These are phyloP conservation scores for Cyclophora albipunctata DNA, from an alignment of 2,888 invertebrate genomes.

Conservation along the genomic window DNA sequence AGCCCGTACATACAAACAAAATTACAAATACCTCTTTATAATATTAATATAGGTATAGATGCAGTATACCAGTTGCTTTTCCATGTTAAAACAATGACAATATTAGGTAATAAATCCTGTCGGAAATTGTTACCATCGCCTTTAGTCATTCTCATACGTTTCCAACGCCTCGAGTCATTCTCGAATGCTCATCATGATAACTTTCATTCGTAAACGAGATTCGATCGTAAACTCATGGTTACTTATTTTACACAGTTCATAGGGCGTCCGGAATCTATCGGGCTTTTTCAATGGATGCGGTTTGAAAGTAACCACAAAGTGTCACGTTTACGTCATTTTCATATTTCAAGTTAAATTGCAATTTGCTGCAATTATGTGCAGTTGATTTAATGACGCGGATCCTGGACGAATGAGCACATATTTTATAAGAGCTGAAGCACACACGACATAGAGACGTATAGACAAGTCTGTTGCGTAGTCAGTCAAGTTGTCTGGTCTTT, in stretches of 20 bases:
- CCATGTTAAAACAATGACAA: no score
- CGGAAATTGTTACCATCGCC: no score
- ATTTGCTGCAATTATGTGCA: constrained; percentile 28
- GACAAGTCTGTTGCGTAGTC: no score
- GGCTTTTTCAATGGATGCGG: constrained; percentile 35
- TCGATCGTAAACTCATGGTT: background rate
- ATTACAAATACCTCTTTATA: no score
- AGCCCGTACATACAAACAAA: no score
- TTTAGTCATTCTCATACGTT: background rate
- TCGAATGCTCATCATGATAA: background rate
- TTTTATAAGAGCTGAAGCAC: background rate
- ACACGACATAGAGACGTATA: no score
- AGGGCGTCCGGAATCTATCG: constrained; percentile 41
- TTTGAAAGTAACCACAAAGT: constrained; percentile 30
- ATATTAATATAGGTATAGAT: no score
- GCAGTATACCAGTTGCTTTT: no score
- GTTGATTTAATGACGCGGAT: constrained; percentile 18
- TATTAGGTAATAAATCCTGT: no score
- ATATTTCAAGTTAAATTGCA: constrained; percentile 28
- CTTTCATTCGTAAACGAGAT: background rate
- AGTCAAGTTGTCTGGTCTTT: no score
- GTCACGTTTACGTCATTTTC: constrained; percentile 31
- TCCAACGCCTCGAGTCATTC: background rate
- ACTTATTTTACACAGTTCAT: constrained; percentile 42
- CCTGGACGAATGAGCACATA: background rate